These are phyloP conservation scores for Polypedilum pembai DNA, from an alignment of 1,140 invertebrate species.

Conservation along the genomic window DNA sequence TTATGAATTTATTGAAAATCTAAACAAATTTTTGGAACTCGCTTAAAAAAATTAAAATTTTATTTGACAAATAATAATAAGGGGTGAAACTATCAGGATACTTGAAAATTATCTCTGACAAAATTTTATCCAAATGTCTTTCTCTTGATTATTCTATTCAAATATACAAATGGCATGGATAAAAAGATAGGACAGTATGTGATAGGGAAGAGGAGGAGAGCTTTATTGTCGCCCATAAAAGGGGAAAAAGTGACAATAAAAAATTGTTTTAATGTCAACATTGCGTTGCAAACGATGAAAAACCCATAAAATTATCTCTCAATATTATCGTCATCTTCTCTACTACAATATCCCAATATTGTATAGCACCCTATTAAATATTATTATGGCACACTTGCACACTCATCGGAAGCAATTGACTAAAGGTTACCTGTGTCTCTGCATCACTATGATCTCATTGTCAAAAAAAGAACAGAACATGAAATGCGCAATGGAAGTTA, in stretches of 20 bases:
- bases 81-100: no score
- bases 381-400: neutral
- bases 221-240: conserved; percentile 26
- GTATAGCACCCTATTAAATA: neutral
- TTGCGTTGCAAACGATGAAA: conserved; percentile 26
- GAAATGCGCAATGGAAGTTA: neutral
- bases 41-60: no score
- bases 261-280: conserved; percentile 17
- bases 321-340: conserved; percentile 8
- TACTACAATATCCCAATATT: neutral
- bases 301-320: conserved; percentile 28
- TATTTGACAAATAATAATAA: no score
- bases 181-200: neutral
- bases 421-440: neutral
- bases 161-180: no score
- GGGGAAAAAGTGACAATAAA: neutral
- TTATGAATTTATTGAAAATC: no score
- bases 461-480: neutral
- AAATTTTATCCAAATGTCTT: no score
- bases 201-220: neutral
- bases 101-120: no score
- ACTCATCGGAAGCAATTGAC: neutral
- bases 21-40: no score
- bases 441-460: neutral
- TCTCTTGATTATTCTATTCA: no score